phyloP scores from a whole-genome alignment of 2,888 invertebrate species.

The Cephus runcator region DNA sequence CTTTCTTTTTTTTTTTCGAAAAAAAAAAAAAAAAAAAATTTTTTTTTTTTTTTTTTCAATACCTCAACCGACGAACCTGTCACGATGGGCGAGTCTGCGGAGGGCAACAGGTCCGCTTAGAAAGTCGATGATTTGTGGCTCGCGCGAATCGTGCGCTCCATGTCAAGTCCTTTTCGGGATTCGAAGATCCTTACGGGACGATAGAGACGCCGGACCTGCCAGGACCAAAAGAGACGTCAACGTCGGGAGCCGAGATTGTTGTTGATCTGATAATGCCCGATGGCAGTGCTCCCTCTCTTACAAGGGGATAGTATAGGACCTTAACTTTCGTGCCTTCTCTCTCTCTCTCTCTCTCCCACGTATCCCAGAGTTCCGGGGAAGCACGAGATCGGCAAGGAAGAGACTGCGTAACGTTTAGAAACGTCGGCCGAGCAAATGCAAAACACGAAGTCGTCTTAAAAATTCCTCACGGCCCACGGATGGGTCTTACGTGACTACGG shows the following conservation, averaged over 20 bases:
- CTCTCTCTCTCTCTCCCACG: no score
- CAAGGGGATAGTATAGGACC: neutral
- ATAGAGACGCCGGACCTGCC: neutral
- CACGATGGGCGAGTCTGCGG: neutral
- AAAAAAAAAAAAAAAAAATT: no score
- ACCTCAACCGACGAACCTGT: no score
- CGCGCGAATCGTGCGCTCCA: slow-evolving; percentile 5
- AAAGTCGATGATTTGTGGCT: slow-evolving; percentile 1
- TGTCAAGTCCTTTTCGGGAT: neutral
- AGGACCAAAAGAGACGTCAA: slow-evolving; percentile 1
- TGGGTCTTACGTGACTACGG: slow-evolving; percentile 37
- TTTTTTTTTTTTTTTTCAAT: no score
- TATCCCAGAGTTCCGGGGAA: no score
- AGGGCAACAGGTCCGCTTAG: neutral
- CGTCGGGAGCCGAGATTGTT: neutral
- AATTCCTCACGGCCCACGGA: slow-evolving; percentile 27
- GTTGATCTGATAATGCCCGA: neutral
- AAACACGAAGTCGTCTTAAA: slow-evolving; percentile 20
- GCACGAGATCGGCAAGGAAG: neutral
- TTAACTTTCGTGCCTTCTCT: no score
- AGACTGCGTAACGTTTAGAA: slow-evolving; percentile 29
- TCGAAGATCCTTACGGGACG: neutral
- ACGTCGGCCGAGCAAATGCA: slow-evolving; percentile 27
- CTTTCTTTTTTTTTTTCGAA: no score
- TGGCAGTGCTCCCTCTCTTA: neutral